Conservation (phyloP, 2,113 vertebrate genomes). For the Erythrolamprus reginae region DNA sequence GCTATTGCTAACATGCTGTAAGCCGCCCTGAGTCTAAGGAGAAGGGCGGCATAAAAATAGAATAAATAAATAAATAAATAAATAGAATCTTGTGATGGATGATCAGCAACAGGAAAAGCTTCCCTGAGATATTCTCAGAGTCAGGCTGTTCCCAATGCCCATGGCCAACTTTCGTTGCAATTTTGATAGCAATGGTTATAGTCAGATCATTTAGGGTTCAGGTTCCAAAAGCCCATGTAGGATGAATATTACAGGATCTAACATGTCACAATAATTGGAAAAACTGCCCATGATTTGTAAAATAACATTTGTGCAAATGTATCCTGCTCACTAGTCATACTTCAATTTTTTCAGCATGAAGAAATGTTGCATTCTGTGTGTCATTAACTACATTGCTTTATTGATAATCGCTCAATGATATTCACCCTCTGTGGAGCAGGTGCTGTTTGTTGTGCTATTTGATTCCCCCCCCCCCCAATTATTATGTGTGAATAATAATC, state of each 20-base stretch:
- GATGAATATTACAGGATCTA: not conserved
- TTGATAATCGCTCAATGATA: not conserved
- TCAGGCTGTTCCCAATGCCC: not conserved
- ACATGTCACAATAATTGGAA: not conserved
- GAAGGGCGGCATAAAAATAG: no score
- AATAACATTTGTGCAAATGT: not conserved
- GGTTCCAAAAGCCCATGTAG: not conserved
- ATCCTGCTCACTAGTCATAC: not conserved
- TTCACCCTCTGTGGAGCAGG: not conserved
- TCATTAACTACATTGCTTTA: not conserved
- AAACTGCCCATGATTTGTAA: not conserved
- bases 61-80: no score
- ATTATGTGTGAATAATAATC: not conserved
- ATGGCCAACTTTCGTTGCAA: not conserved
- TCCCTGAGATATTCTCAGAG: no score
- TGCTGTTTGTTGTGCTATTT: not conserved
- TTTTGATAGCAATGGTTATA: not conserved
- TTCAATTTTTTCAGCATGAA: not conserved
- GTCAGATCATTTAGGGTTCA: not conserved
- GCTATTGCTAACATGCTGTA: no score
- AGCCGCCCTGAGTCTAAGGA: no score
- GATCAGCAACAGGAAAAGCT: not conserved
- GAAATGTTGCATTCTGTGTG: not conserved
- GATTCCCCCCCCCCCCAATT: not conserved
- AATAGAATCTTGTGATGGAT: not conserved